A percentile compares a stretch with the other conserved stretches of the same genome.
Evolutionary conservation across 2,797 vertebrate species (phyloP).

Genomic region (Tadarida brasiliensis): DNA sequence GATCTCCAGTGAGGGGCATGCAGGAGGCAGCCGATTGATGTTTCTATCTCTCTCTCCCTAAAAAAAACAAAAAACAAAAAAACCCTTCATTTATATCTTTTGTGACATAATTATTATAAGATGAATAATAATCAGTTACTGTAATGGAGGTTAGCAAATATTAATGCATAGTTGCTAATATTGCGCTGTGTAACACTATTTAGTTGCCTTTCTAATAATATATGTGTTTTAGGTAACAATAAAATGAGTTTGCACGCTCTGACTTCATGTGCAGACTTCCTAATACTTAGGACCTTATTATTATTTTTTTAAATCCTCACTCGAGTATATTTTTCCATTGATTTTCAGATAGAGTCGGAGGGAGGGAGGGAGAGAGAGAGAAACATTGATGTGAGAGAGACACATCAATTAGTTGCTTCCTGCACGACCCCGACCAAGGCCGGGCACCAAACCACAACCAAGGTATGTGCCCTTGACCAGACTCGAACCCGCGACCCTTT

Average conservation of each 20-base stretch:
- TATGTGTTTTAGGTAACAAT: background rate
- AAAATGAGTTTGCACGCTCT: background rate
- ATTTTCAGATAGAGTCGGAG: too few relatives aligned
- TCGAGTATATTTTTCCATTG: too few relatives aligned
- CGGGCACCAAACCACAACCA: too few relatives aligned
- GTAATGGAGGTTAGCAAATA: background rate
- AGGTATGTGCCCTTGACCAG: background rate
- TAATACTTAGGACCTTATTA: background rate
- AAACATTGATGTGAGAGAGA: background rate
- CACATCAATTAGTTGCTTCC: too few relatives aligned
- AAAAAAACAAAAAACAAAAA: too few relatives aligned
- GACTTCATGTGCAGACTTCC: background rate
- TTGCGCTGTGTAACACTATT: background rate
- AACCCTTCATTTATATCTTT: conserved; percentile 2
- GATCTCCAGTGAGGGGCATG: too few relatives aligned
- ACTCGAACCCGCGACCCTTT: background rate
- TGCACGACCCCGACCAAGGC: background rate
- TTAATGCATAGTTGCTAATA: background rate
- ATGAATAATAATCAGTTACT: background rate
- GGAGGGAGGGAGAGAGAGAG: background rate
- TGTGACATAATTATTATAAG: conserved; percentile 11
- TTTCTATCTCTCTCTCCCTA: too few relatives aligned
- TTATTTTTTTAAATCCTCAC: background rate
- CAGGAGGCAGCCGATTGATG: too few relatives aligned
- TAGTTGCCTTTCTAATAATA: background rate